phyloP scores from a whole-genome alignment of 2,888 invertebrate species.

The Calliphora vomitoria region DNA sequence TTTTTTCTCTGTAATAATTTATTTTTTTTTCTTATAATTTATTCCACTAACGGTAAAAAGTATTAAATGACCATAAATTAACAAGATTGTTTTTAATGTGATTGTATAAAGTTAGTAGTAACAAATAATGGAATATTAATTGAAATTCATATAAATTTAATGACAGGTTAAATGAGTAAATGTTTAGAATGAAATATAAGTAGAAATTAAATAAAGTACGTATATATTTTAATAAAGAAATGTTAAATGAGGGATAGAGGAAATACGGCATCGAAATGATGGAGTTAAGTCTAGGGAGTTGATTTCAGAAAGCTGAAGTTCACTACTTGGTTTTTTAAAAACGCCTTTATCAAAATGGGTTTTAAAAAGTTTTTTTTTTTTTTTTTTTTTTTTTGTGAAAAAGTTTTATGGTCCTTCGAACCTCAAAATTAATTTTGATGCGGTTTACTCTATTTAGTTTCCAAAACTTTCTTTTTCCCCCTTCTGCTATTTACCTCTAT shows the following conservation, averaged over 20 bases:
- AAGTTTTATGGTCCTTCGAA: neutral
- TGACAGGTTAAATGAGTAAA: slow-evolving; percentile 27
- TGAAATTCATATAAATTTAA: slow-evolving; percentile 28
- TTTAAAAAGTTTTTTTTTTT: too few species aligned
- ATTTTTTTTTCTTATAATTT: slow-evolving; percentile 19
- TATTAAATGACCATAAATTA: slow-evolving; percentile 47
- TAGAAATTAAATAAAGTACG: neutral
- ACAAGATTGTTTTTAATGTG: slow-evolving; percentile 30
- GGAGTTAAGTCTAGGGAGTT: neutral
- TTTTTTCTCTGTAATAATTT: neutral
- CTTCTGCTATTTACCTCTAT: too few species aligned
- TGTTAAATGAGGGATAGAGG: neutral
- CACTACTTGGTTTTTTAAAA: too few species aligned
- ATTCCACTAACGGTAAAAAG: slow-evolving; percentile 60
- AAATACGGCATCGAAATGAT: slow-evolving; percentile 26
- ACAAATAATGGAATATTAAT: slow-evolving; percentile 27
- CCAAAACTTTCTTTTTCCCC: too few species aligned
- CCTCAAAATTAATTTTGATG: neutral
- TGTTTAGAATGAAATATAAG: neutral
- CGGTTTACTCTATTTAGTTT: too few species aligned
- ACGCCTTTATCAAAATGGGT: too few species aligned
- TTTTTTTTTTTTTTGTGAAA: too few species aligned
- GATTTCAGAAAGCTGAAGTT: neutral
- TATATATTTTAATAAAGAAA: neutral
- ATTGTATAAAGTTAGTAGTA: slow-evolving; percentile 17